These are phyloP conservation scores for Pandemis heparana DNA, from an alignment of 2,888 invertebrate genomes.

Conservation along the genomic window DNA sequence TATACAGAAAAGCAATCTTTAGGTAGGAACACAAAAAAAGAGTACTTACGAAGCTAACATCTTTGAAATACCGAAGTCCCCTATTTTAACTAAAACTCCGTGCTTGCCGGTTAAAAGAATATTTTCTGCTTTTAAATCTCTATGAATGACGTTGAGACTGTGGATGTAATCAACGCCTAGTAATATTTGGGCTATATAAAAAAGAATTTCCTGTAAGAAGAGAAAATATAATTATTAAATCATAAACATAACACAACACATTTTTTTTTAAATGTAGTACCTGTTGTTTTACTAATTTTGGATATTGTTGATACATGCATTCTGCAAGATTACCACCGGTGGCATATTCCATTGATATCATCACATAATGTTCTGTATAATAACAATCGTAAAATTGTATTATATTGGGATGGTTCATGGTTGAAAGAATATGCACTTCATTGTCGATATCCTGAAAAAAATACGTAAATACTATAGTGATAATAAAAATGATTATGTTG, in stretches of 20 bases:
- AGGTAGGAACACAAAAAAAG: neutral
- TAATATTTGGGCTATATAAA: slow-evolving; percentile 90
- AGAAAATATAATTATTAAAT: slow-evolving; percentile 4
- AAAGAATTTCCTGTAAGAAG: slow-evolving; percentile 87
- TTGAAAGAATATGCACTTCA: slow-evolving; percentile 90
- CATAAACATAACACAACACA: no score
- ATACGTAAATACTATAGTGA: neutral
- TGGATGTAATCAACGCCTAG: slow-evolving; percentile 93
- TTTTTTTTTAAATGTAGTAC: slow-evolving; percentile 59
- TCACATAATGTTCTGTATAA: slow-evolving; percentile 84
- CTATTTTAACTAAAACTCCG: slow-evolving; percentile 90
- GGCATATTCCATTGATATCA: slow-evolving; percentile 96
- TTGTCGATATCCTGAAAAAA: slow-evolving; percentile 86
- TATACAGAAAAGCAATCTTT: neutral
- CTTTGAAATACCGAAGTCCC: slow-evolving; percentile 95
- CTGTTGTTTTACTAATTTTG: slow-evolving; percentile 85
- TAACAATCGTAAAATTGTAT: slow-evolving; percentile 90
- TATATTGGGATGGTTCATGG: slow-evolving; percentile 90
- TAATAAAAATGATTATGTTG: neutral
- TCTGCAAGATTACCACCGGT: slow-evolving; percentile 91
- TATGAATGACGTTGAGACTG: slow-evolving; percentile 90
- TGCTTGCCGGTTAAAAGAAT: slow-evolving; percentile 90
- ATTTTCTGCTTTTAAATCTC: slow-evolving; percentile 94
- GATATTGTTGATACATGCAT: slow-evolving; percentile 86
- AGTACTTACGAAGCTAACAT: slow-evolving; percentile 85